A percentile compares a stretch with the other conserved stretches of the same genome.
Conservation (phyloP, 1,140 invertebrate species). For the Zaprionus nigranus region DNA sequence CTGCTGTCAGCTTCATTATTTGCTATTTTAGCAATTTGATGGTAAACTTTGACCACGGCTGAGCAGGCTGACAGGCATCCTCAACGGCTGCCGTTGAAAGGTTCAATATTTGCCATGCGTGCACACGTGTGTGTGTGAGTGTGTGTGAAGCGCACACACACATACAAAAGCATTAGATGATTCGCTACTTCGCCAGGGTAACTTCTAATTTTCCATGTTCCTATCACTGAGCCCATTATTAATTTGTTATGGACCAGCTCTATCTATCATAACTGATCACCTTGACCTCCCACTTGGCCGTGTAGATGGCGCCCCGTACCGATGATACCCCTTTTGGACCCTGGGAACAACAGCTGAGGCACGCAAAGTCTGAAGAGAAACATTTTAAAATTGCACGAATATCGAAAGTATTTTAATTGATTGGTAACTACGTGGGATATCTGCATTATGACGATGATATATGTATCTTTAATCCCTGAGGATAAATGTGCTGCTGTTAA, state of each 20-base stretch:
- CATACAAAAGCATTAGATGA: constrained; percentile 46
- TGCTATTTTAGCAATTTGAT: constrained; percentile 83
- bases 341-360: constrained; percentile 54
- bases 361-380: not conserved
- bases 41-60: constrained; percentile 75
- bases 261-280: constrained; percentile 59
- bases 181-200: constrained; percentile 43
- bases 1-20: constrained; percentile 79
- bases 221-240: constrained; percentile 49
- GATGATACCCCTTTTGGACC: not conserved
- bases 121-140: not conserved
- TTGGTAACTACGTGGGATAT: not conserved
- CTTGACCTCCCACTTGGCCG: constrained; percentile 51
- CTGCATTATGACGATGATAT: constrained; percentile 3
- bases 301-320: not conserved
- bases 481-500: not conserved
- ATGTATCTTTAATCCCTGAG: not conserved
- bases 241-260: constrained; percentile 67
- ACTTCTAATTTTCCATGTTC: constrained; percentile 43
- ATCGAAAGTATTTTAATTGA: constrained; percentile 4
- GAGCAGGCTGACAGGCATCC: constrained; percentile 46
- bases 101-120: constrained; percentile 46
- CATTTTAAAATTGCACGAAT: constrained; percentile 17
- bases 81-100: constrained; percentile 39
- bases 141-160: constrained; percentile 19